These are phyloP conservation scores for Pavo muticus DNA, from an alignment of 2,113 vertebrate genomes.

Conservation along the genomic window DNA sequence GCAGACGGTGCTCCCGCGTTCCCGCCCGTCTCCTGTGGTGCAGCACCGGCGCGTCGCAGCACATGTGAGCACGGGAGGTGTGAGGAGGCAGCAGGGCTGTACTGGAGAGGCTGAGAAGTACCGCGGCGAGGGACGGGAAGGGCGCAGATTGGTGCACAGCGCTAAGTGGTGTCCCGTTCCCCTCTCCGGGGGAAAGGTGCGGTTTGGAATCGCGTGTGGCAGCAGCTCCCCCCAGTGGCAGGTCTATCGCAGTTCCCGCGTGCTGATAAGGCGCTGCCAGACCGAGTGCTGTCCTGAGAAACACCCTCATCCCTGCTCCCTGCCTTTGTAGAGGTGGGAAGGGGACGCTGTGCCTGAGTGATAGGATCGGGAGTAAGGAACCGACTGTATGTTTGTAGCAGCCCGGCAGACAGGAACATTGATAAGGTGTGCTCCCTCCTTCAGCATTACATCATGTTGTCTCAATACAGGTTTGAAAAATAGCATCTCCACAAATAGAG, in stretches of 20 bases:
- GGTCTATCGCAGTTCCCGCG: not conserved
- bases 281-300: not conserved
- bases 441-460: not conserved
- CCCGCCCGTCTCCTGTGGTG: not conserved
- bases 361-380: not conserved
- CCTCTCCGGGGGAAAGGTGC: not conserved
- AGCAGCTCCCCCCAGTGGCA: conserved; percentile 57
- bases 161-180: not conserved
- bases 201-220: not conserved
- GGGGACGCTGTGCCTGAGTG: not conserved
- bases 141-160: not conserved
- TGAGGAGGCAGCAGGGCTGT: not conserved
- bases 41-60: not conserved
- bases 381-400: not conserved
- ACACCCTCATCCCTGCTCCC: not conserved
- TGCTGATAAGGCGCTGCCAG: fast-evolving
- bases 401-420: not conserved
- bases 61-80: fast-evolving
- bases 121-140: too few relatives aligned
- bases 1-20: not conserved
- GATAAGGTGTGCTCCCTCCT: not conserved
- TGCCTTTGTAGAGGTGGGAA: not conserved
- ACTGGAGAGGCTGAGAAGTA: too few relatives aligned
- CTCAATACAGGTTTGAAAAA: not conserved
- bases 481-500: fast-evolving